phyloP scores from a whole-genome alignment of 2,113 vertebrate species.

The Sylvilagus bachmani region DNA sequence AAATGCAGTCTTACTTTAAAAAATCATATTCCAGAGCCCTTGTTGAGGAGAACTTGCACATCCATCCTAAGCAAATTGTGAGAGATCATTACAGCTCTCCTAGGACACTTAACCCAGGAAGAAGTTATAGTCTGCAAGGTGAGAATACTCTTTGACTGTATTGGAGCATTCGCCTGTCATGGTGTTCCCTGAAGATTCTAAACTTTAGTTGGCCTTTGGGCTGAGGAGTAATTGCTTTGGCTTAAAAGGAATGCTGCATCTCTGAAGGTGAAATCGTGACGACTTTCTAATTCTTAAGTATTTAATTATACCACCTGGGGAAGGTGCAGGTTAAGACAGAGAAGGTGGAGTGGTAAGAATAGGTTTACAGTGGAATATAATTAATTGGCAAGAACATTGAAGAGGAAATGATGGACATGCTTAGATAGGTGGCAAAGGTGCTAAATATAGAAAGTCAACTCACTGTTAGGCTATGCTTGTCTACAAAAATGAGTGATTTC shows the following conservation, averaged over 20 bases:
- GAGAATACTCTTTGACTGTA: conserved; percentile 51
- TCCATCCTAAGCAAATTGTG: conserved; percentile 46
- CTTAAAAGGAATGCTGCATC: conserved; percentile 64
- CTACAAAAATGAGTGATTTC: conserved; percentile 27
- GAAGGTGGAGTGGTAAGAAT: conserved; percentile 64
- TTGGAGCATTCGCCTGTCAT: conserved; percentile 51
- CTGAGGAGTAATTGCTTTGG: conserved; percentile 71
- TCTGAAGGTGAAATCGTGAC: conserved; percentile 64
- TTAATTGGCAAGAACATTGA: conserved; percentile 62
- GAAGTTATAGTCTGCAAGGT: conserved; percentile 25
- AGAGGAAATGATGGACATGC: conserved; percentile 50
- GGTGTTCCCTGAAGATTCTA: conserved; percentile 67
- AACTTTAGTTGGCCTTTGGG: conserved; percentile 71
- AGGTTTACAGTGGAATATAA: conserved; percentile 59
- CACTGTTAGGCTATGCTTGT: neutral
- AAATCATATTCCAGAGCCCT: conserved; percentile 73
- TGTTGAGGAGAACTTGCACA: conserved; percentile 50
- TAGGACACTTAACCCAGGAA: conserved; percentile 4
- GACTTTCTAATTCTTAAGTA: conserved; percentile 69
- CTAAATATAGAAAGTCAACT: conserved; percentile 19
- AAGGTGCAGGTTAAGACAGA: conserved; percentile 59
- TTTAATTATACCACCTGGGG: conserved; percentile 76
- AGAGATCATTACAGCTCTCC: conserved; percentile 54
- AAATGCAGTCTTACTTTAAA: conserved; percentile 76
- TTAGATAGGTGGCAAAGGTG: conserved; percentile 17